Evolutionary conservation across 1,140 invertebrate species (phyloP).

Genomic region (Eumaeus atala): DNA sequence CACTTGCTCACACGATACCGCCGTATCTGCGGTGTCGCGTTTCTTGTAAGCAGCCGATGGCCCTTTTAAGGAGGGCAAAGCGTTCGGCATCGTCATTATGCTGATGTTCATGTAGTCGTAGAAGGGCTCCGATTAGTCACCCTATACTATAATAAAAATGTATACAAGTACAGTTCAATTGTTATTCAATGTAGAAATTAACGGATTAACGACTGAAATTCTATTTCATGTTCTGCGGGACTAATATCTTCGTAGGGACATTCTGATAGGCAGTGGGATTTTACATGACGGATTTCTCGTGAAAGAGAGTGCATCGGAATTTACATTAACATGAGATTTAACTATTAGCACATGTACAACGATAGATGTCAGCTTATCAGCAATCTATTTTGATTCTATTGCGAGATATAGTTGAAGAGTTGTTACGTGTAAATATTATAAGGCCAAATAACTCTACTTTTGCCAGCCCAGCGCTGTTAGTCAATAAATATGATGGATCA

Average conservation of each 20-base stretch:
- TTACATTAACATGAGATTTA: constrained; percentile 16
- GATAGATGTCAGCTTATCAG: neutral
- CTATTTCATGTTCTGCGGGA: constrained; percentile 36
- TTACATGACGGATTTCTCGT: constrained; percentile 25
- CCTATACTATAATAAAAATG: too few relatives aligned
- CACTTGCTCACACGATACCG: too few relatives aligned
- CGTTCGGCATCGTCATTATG: too few relatives aligned
- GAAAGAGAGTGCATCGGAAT: constrained; percentile 19
- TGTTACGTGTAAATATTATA: too few relatives aligned
- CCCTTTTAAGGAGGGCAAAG: too few relatives aligned
- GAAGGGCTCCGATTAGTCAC: too few relatives aligned
- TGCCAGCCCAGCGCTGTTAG: too few relatives aligned
- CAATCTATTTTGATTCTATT: neutral
- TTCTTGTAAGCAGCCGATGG: too few relatives aligned
- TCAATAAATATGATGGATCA: constrained; percentile 30
- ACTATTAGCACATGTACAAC: constrained; percentile 11
- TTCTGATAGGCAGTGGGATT: constrained; percentile 35
- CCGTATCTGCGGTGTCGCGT: too few relatives aligned
- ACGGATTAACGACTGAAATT: constrained; percentile 22
- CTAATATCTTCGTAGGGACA: constrained; percentile 23
- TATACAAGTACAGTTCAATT: constrained; percentile 29
- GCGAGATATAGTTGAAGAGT: constrained; percentile 23
- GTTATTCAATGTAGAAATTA: constrained; percentile 26
- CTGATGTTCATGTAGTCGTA: too few relatives aligned
- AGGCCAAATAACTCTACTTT: too few relatives aligned